phyloP scores from a whole-genome alignment of 2,113 vertebrate genomes.

The Oreotrochilus melanogaster region DNA sequence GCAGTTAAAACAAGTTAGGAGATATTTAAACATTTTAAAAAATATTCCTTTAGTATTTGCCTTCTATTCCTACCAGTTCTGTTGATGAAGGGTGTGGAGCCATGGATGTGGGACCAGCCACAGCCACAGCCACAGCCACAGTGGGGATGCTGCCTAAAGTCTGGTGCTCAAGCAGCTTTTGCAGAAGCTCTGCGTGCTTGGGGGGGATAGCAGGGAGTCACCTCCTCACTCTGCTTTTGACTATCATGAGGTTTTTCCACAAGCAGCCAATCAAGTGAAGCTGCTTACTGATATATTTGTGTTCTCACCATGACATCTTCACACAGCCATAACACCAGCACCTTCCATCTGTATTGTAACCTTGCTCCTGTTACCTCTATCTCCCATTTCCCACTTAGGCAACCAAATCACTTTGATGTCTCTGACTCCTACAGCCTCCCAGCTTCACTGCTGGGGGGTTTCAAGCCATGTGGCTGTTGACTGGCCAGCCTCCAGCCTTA shows the following conservation, averaged over 20 bases:
- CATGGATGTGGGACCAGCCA: not conserved
- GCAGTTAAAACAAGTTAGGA: not conserved
- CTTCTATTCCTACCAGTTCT: not conserved
- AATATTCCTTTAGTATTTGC: not conserved
- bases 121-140: not conserved
- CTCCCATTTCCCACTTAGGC: not conserved
- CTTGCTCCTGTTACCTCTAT: not conserved
- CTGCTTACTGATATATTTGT: not conserved
- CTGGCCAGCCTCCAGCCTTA: not conserved
- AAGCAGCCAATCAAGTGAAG: not conserved
- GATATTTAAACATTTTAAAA: not conserved
- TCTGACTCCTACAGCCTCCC: not conserved
- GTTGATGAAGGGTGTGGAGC: not conserved
- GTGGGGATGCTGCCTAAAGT: not conserved
- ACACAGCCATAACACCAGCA: fast-evolving
- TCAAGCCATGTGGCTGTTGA: not conserved
- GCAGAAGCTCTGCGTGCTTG: not conserved
- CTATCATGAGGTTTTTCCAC: not conserved
- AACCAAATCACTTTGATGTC: not conserved
- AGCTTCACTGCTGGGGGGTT: not conserved
- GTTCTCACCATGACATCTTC: not conserved
- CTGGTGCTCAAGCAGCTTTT: not conserved
- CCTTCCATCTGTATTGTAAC: not conserved
- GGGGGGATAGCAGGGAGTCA: not conserved
- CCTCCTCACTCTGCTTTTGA: not conserved